Percentiles rank a stretch among this genome's conserved stretches.
These are phyloP conservation scores for Melierax canorus DNA, from an alignment of 2,113 vertebrate genomes.

Conservation along the genomic window DNA sequence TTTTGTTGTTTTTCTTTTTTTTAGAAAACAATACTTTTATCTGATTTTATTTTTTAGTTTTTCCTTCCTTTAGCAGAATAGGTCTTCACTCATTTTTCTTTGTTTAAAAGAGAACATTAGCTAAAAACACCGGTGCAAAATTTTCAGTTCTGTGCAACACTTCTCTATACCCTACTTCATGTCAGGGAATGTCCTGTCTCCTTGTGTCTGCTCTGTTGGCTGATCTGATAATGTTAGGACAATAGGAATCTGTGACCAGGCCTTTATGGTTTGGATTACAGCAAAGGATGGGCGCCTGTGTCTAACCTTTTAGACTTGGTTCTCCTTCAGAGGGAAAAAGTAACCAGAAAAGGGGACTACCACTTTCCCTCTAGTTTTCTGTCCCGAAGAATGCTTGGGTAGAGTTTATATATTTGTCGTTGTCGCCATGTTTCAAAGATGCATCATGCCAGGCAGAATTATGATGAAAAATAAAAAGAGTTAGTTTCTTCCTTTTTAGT, in stretches of 20 bases:
- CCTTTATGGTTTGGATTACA: background rate
- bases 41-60: background rate
- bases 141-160: accelerated
- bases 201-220: accelerated
- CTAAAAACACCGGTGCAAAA: background rate
- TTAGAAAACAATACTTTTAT: background rate
- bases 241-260: background rate
- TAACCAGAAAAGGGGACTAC: background rate
- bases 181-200: background rate
- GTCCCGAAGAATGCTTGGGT: background rate
- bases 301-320: background rate
- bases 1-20: too few species aligned
- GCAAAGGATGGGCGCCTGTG: accelerated
- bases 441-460: background rate
- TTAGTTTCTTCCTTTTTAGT: background rate
- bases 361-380: background rate
- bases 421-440: background rate
- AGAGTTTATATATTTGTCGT: background rate
- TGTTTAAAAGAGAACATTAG: background rate
- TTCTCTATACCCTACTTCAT: background rate
- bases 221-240: background rate
- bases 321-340: background rate
- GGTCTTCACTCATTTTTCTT: background rate
- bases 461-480: too few species aligned
- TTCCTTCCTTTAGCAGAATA: background rate